Evolutionary conservation across 2,797 vertebrate species (phyloP), one percentile per base, ranked within the genome.

Genomic region (Chrysocyon brachyurus): DNA sequence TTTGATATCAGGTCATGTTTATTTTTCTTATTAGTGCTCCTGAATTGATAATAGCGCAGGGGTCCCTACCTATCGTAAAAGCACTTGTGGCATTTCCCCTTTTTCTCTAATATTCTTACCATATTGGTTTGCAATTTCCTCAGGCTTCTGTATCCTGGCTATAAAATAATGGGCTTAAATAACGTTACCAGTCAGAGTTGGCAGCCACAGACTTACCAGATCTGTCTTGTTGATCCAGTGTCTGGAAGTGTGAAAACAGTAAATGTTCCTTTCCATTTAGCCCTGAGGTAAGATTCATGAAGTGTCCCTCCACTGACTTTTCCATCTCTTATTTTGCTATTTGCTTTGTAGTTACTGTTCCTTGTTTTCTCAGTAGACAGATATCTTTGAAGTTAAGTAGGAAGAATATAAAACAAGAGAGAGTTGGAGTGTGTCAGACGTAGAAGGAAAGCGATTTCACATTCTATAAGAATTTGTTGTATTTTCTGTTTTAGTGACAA

Each of bases 161-260:
- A 99, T 98, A 99, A 99, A 98, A 99, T 99, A 98, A 99, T 99
- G 99, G 99, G 99, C 75, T 99, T 99, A 94, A 99, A 99, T 98
- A 99, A 99, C 40, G 99, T 99, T 96, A 99, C 99, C 97, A 99
- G 99, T 98, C 99, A 99, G 96, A 99, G 99, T 52, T 99, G 99
- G 99, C 99, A 99, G 98, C 99, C 99, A 1, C 99, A 99, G 98
- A 99, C 99, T 0, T 99, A 99, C 97, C 99, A 99, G 98, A 99
- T 99, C 96, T 99, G 99, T 98, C 99, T 99, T 89, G 98, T 99
- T 92, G 99, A 99, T 98, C 99, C 99, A 3, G 98, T 98, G 86
- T 99, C 99, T 63, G 99, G 99, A 98, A 99, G 98, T 24, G 97
- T 99, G 96, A 99, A 99, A 98, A 99, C 99, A 0, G 98, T 99